Evolutionary conservation across 2,888 invertebrate genomes (phyloP).

Genomic region (Lepidonotus clava): DNA sequence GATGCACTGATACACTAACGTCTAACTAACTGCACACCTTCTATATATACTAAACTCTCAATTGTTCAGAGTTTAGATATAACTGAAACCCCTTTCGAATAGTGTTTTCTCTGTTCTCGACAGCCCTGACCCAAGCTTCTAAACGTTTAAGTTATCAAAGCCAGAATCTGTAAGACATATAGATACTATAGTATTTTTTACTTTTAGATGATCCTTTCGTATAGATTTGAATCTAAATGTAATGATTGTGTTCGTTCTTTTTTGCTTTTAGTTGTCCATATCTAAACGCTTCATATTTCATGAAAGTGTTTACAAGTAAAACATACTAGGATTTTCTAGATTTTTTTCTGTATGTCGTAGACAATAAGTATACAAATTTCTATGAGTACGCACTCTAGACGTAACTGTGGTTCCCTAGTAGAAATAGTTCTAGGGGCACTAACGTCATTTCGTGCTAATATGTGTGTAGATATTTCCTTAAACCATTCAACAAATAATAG

Average conservation of each 20-base stretch:
- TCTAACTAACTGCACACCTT: too few relatives aligned
- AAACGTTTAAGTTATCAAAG: background rate
- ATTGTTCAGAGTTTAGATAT: too few relatives aligned
- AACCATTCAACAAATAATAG: too few relatives aligned
- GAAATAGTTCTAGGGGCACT: constrained; percentile 9
- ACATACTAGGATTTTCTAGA: background rate
- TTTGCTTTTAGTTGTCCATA: constrained; percentile 20
- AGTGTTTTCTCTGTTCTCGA: too few relatives aligned
- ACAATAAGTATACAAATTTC: background rate
- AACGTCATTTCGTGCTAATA: background rate
- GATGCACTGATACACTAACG: too few relatives aligned
- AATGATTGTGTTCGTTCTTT: constrained; percentile 3
- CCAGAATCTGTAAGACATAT: background rate
- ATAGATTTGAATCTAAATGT: background rate
- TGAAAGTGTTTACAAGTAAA: background rate
- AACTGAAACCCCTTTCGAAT: too few relatives aligned
- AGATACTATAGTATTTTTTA: background rate
- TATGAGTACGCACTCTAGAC: background rate
- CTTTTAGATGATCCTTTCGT: background rate
- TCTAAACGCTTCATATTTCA: background rate
- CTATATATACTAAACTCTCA: too few relatives aligned
- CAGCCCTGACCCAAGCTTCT: background rate
- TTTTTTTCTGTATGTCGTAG: background rate
- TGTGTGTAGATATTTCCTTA: constrained; percentile 17
- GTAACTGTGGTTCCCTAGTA: background rate